Conservation (phyloP, 1,140 invertebrate species). For the Panulirus ornatus region DNA sequence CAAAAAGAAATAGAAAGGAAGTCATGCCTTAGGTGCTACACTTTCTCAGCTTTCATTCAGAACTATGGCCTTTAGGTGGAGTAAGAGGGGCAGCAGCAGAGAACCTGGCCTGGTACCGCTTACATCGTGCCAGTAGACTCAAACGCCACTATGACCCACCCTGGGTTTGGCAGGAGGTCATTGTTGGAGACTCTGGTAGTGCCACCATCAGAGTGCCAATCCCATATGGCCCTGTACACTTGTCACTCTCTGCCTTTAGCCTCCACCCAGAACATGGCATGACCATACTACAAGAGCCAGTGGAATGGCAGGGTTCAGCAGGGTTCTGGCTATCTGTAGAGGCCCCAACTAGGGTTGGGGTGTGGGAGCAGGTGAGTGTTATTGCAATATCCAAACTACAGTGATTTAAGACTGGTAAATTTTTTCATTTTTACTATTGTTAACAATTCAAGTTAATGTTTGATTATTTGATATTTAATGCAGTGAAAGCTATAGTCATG, state of each 20-base stretch:
- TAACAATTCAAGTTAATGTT: too few species aligned
- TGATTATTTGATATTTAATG: too few species aligned
- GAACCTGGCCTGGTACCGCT: slow-evolving; percentile 40
- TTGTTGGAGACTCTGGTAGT: slow-evolving; percentile 52
- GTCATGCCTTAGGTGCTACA: background rate
- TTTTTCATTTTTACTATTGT: too few species aligned
- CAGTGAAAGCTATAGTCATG: too few species aligned
- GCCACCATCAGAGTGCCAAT: slow-evolving; percentile 49
- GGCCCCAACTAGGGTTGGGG: slow-evolving; percentile 84
- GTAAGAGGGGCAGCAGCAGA: background rate
- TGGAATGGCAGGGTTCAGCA: slow-evolving; percentile 87
- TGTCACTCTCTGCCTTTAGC: slow-evolving; percentile 95
- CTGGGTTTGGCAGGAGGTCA: slow-evolving; percentile 71
- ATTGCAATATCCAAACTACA: too few species aligned
- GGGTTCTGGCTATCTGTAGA: slow-evolving; percentile 98
- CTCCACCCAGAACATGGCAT: slow-evolving; percentile 92
- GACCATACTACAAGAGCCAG: slow-evolving; percentile 88
- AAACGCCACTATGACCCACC: slow-evolving; percentile 50
- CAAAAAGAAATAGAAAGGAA: too few species aligned
- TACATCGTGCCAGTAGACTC: slow-evolving; percentile 53
- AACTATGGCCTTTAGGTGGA: slow-evolving; percentile 5
- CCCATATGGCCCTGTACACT: slow-evolving; percentile 89
- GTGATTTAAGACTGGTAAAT: too few species aligned
- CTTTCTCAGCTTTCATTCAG: background rate
- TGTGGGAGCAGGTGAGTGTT: slow-evolving; percentile 90